phyloP scores from a whole-genome alignment of 2,113 vertebrate species.

The Scolopax mira region DNA sequence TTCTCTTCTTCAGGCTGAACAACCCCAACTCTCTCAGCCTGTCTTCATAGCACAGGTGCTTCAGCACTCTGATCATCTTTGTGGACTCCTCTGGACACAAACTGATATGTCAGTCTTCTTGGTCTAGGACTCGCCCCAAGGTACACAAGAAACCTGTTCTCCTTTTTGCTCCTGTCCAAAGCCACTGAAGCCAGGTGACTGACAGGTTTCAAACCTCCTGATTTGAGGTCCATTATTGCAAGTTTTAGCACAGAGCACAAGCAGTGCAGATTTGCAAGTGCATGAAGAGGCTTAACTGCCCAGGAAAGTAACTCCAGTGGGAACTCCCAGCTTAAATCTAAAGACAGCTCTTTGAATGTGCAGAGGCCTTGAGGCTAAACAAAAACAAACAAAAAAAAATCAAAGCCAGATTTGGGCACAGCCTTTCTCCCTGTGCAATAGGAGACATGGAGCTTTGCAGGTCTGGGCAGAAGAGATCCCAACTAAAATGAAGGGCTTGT shows the following conservation, averaged over 20 bases:
- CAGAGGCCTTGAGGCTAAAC: conserved; percentile 6
- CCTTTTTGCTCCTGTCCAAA: background rate
- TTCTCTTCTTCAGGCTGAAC: no score
- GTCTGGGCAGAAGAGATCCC: background rate
- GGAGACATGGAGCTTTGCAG: background rate
- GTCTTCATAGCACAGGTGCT: no score
- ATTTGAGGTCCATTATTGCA: background rate
- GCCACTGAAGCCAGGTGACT: background rate
- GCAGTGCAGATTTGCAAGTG: conserved; percentile 8
- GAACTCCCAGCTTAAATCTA: conserved; percentile 40
- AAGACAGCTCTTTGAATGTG: conserved; percentile 41
- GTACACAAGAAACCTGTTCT: background rate
- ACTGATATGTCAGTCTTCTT: background rate
- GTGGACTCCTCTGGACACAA: no score
- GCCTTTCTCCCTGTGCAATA: background rate
- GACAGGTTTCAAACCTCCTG: background rate
- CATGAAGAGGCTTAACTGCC: background rate
- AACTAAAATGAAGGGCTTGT: background rate
- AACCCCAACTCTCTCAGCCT: no score
- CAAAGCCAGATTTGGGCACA: conserved; percentile 18
- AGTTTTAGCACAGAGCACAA: background rate
- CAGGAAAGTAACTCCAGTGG: conserved; percentile 36
- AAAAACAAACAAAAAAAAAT: background rate
- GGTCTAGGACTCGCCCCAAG: background rate
- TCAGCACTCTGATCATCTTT: no score